Conservation (phyloP, 37 sponge, comb jelly and placozoan genomes). For the Aphrocallistes beatrix region DNA sequence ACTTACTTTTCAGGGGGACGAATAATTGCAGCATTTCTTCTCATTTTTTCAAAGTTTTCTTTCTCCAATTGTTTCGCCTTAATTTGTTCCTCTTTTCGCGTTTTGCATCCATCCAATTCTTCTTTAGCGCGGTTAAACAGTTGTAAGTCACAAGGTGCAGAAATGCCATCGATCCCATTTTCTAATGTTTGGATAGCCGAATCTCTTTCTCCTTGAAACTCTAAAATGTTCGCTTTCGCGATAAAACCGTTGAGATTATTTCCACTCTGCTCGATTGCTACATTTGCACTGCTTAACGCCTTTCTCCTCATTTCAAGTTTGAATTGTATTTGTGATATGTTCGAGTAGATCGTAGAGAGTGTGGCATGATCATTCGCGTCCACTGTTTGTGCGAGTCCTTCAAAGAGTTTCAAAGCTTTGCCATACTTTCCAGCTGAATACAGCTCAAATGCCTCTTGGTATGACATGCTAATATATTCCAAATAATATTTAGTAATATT, state of each 20-base stretch:
- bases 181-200: not conserved
- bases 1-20: too few relatives aligned
- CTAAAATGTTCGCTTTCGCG: not conserved
- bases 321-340: not conserved
- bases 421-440: not conserved
- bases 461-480: not conserved
- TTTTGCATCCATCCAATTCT: not conserved
- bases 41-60: not conserved
- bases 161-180: not conserved
- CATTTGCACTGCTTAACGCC: not conserved
- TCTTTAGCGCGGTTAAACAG: not conserved
- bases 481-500: too few relatives aligned
- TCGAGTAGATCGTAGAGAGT: not conserved
- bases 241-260: not conserved
- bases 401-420: not conserved
- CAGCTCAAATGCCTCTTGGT: not conserved
- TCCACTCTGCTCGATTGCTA: not conserved
- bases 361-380: not conserved
- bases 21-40: too few relatives aligned
- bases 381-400: not conserved
- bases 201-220: not conserved
- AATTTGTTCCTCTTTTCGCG: not conserved
- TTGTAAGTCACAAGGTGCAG: not conserved
- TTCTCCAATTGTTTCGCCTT: not conserved
- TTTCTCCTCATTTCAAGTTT: not conserved